These are phyloP conservation scores for Sorex araneus DNA, from an alignment of 2,113 vertebrate species.

Conservation along the genomic window DNA sequence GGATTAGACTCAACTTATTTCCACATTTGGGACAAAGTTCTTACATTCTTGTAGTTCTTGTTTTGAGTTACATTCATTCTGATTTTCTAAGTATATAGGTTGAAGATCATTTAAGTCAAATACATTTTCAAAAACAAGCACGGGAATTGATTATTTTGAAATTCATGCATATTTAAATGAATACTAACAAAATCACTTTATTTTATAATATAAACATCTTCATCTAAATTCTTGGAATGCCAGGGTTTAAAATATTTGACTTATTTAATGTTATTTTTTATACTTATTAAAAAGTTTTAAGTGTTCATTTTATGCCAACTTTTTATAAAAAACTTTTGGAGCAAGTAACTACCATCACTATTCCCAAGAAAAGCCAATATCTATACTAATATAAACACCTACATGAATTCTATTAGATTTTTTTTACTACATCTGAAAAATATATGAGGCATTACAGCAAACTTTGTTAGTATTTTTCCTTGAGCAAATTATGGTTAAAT, in stretches of 20 bases:
- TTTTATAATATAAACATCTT: constrained; percentile 30
- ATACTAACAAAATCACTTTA: constrained; percentile 7
- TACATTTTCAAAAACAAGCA: constrained; percentile 6
- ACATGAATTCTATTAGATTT: neutral
- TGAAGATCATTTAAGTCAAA: constrained; percentile 30
- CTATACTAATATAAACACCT: neutral
- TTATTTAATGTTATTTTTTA: neutral
- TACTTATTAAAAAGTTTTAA: neutral
- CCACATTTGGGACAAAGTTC: neutral
- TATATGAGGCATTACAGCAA: constrained; percentile 42
- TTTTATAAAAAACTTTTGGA: constrained; percentile 42
- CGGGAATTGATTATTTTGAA: constrained; percentile 26
- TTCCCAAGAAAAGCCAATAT: neutral
- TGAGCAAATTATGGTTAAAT: neutral
- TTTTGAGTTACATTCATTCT: constrained; percentile 10
- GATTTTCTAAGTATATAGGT: constrained; percentile 12
- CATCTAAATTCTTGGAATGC: constrained; percentile 29
- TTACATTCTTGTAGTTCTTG: constrained; percentile 6
- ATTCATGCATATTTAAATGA: constrained; percentile 3
- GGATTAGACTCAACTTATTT: neutral
- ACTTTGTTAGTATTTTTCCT: constrained; percentile 3
- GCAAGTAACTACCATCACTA: neutral
- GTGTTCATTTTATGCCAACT: neutral
- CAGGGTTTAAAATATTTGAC: neutral
- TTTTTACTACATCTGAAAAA: constrained; percentile 1